A percentile compares a stretch with the other conserved stretches of the same genome.
phyloP scores from a whole-genome alignment of 35 echinoderm and acorn worm genomes.

The Chiridota heheva region DNA sequence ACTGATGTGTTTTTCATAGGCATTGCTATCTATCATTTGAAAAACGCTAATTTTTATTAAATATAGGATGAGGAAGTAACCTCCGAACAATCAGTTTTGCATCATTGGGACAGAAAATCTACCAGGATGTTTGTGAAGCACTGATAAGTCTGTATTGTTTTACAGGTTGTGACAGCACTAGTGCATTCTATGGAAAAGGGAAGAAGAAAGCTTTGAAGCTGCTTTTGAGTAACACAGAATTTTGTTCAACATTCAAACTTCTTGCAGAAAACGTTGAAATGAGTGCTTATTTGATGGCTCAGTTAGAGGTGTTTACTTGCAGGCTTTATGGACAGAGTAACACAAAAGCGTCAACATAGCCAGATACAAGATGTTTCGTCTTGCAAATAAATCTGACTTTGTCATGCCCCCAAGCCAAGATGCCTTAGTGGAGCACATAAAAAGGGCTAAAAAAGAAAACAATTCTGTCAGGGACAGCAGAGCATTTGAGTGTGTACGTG shows the following conservation, averaged over 20 bases:
- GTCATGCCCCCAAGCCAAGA: conserved; percentile 37
- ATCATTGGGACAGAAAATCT: background rate
- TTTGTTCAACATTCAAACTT: conserved; percentile 13
- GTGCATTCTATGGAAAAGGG: conserved; percentile 41
- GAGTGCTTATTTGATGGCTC: background rate
- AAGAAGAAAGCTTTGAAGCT: conserved; percentile 15
- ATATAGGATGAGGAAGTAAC: conserved; percentile 39
- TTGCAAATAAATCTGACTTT: conserved; percentile 19
- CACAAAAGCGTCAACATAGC: background rate
- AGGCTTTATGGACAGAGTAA: conserved; percentile 26
- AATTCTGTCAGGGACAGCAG: too few species aligned
- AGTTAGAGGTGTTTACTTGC: conserved; percentile 28
- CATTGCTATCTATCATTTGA: background rate
- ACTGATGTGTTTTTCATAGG: conserved; percentile 68
- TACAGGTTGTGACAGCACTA: conserved; percentile 42
- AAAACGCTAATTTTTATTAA: conserved; percentile 17
- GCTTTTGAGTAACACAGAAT: conserved; percentile 1
- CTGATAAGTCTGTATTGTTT: conserved; percentile 34
- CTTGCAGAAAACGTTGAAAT: conserved; percentile 19
- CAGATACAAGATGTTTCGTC: conserved; percentile 5
- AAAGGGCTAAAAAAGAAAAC: conserved; percentile 31
- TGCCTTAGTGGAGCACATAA: conserved; percentile 9
- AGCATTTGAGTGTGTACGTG: too few species aligned
- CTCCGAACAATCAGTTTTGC: conserved; percentile 14
- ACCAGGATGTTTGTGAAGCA: conserved; percentile 26